A percentile compares a stretch with the other conserved stretches of the same genome.
Evolutionary conservation across 2,113 vertebrate genomes (phyloP).

Genomic region (Megaptera novaeangliae): DNA sequence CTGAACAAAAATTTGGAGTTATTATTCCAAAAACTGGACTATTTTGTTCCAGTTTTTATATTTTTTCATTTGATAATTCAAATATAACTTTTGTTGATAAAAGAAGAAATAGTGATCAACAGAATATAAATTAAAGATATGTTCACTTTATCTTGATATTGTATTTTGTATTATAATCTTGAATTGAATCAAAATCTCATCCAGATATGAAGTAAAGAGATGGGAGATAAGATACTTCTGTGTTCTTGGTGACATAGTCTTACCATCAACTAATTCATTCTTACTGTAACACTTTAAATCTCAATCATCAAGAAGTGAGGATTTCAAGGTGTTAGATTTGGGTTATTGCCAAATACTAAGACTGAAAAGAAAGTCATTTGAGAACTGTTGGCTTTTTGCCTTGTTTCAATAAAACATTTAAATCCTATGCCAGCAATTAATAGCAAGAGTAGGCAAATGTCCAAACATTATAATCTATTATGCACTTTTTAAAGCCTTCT

Average conservation of each 20-base stretch:
- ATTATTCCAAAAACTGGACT: neutral
- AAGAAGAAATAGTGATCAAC: neutral
- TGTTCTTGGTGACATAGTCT: neutral
- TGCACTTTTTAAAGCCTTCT: neutral
- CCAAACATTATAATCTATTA: neutral
- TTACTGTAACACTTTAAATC: neutral
- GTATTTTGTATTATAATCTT: neutral
- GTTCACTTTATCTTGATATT: neutral
- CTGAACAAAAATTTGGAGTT: neutral
- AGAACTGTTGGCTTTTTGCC: neutral
- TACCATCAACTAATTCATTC: neutral
- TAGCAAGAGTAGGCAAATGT: neutral
- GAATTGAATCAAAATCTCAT: neutral
- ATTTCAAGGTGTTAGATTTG: neutral
- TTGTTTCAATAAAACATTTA: slow-evolving; percentile 37
- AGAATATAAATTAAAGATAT: neutral
- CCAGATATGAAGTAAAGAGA: neutral
- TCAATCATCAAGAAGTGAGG: neutral
- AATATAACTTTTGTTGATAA: neutral
- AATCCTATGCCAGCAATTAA: neutral
- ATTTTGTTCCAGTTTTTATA: neutral
- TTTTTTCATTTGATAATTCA: neutral
- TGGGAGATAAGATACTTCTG: neutral
- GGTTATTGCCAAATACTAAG: neutral
- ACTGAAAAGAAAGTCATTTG: neutral